Conservation (phyloP, 2,888 invertebrate genomes). For the Stenolophus ochropezus region DNA sequence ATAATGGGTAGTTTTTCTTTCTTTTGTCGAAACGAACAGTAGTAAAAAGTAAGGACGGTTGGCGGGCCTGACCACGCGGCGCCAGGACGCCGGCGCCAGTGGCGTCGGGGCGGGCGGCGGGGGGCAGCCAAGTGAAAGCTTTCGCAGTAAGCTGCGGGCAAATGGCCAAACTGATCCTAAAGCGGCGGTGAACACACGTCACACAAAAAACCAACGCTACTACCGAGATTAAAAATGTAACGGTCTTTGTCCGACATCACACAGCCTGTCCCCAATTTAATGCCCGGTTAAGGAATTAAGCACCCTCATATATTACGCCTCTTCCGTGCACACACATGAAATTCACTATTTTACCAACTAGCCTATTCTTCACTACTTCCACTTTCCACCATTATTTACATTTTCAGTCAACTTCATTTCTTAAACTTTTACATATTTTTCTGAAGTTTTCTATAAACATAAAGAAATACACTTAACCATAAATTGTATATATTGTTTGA, state of each 20-base stretch:
- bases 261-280: constrained; percentile 50
- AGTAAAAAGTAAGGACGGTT: constrained; percentile 72
- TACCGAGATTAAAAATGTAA: constrained; percentile 68
- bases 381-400: too few species aligned
- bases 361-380: too few species aligned
- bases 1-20: constrained; percentile 73
- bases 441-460: too few species aligned
- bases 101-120: constrained; percentile 42
- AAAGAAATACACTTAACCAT: too few species aligned
- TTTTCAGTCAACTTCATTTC: too few species aligned
- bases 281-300: constrained; percentile 40
- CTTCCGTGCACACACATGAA: constrained; percentile 10
- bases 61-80: constrained; percentile 69
- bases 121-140: constrained; percentile 68
- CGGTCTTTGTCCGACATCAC: constrained; percentile 65
- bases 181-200: constrained; percentile 64
- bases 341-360: constrained; percentile 15
- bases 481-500: too few species aligned
- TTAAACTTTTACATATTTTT: too few species aligned
- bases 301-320: constrained; percentile 44
- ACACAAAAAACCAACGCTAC: constrained; percentile 62
- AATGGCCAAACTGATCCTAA: constrained; percentile 68
- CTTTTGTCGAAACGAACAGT: constrained; percentile 70
- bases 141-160: constrained; percentile 68
- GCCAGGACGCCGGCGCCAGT: constrained; percentile 66